Conservation (phyloP, 2,113 vertebrate genomes). For the Cygnus atratus region DNA sequence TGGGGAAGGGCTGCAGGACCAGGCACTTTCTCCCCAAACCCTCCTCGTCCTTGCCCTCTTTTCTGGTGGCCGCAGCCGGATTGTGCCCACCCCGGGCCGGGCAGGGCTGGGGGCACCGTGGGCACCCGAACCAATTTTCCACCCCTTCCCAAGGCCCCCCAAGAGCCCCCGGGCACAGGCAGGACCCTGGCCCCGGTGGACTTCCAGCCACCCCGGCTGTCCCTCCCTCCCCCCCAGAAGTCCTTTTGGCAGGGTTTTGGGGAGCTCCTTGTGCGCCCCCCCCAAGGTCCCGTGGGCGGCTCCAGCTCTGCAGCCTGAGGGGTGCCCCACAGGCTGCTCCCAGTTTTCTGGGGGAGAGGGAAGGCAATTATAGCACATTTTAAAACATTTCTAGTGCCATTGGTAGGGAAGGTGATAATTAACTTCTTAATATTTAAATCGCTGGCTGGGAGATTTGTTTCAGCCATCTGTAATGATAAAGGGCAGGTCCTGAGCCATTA, state of each 20-base stretch:
- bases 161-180: not conserved
- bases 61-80: not conserved
- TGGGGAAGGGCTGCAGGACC: not conserved
- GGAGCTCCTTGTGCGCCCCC: not conserved
- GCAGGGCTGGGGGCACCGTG: not conserved
- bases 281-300: not conserved
- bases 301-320: not conserved
- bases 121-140: not conserved
- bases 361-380: not conserved
- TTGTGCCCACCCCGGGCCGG: not conserved
- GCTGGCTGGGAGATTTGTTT: not conserved
- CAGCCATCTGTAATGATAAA: not conserved
- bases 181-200: not conserved
- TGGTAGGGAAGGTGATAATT: not conserved
- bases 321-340: not conserved
- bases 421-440: not conserved
- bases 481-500: not conserved
- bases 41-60: not conserved
- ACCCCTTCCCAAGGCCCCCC: not conserved
- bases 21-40: not conserved
- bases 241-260: not conserved
- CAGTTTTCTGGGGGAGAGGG: not conserved
- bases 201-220: rapidly evolving
- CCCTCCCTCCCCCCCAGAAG: not conserved
- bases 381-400: not conserved